Evolutionary conservation across 2,113 vertebrate genomes (phyloP).

Genomic region (Meles meles): DNA sequence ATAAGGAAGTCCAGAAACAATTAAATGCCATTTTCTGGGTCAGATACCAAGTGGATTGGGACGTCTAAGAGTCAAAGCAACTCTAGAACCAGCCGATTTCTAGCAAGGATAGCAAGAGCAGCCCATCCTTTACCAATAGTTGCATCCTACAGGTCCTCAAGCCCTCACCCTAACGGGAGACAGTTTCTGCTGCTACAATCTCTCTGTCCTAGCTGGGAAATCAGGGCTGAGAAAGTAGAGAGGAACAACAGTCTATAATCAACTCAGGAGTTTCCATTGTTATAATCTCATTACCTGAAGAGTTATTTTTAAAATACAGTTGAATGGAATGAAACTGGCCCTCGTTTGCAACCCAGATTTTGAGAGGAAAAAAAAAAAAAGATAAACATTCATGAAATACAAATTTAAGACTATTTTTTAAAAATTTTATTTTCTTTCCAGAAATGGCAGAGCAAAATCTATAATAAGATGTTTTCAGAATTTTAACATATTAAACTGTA

Average conservation of each 20-base stretch:
- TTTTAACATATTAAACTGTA: conserved; percentile 13
- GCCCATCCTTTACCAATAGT: no score
- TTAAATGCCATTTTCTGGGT: neutral
- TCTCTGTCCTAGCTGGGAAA: neutral
- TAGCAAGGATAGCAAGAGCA: neutral
- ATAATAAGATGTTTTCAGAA: neutral
- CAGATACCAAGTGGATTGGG: neutral
- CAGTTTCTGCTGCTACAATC: no score
- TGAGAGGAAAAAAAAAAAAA: neutral
- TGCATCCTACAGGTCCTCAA: neutral
- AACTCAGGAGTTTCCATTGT: neutral
- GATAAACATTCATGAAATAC: neutral
- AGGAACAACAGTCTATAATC: neutral
- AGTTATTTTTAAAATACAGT: neutral
- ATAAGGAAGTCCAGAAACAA: neutral
- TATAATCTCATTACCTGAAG: neutral
- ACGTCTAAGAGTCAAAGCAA: neutral
- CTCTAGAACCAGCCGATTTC: neutral
- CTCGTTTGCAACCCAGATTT: neutral
- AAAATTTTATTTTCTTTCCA: neutral
- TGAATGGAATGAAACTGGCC: neutral
- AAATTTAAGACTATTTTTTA: neutral
- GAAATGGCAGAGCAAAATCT: conserved; percentile 17
- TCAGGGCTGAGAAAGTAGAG: neutral
- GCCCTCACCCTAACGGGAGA: neutral